Conservation (phyloP, 1,140 invertebrate genomes). For the Dendrolimus punctatus region DNA sequence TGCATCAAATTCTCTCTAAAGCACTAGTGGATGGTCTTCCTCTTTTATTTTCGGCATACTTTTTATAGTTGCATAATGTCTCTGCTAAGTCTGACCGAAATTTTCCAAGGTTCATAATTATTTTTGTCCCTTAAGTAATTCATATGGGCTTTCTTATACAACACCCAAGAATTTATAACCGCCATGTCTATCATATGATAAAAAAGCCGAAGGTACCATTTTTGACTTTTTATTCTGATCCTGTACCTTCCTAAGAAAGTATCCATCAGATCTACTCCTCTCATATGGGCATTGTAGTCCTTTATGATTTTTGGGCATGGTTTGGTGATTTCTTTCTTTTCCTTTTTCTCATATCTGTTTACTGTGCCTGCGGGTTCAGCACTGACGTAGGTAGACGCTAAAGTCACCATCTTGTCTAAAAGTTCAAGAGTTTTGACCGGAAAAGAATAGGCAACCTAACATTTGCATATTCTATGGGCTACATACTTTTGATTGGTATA, state of each 20-base stretch:
- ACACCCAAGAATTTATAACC: conserved; percentile 7
- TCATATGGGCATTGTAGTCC: conserved; percentile 9
- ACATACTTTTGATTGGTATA: too few species aligned
- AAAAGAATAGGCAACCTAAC: too few species aligned
- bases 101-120: conserved; percentile 7
- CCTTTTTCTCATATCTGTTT: conserved; percentile 3
- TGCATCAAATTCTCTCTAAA: conserved; percentile 14
- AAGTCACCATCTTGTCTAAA: conserved; percentile 29
- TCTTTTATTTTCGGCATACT: conserved; percentile 10
- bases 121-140: conserved; percentile 9
- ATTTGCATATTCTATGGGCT: too few species aligned
- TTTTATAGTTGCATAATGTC: conserved; percentile 25
- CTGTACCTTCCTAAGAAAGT: conserved; percentile 6
- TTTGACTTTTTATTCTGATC: conserved; percentile 11
- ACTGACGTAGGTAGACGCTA: conserved; percentile 16
- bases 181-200: conserved; percentile 8
- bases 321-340: neutral
- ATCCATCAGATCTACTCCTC: conserved; percentile 10
- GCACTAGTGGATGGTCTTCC: conserved; percentile 15
- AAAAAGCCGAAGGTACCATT: conserved; percentile 32
- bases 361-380: conserved; percentile 4
- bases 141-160: conserved; percentile 6
- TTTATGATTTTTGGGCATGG: conserved; percentile 5
- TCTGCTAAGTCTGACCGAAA: conserved; percentile 16
- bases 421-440: too few species aligned